Conservation (phyloP, 64 coral and sea anemone genomes). For the Acropora tenuis region DNA sequence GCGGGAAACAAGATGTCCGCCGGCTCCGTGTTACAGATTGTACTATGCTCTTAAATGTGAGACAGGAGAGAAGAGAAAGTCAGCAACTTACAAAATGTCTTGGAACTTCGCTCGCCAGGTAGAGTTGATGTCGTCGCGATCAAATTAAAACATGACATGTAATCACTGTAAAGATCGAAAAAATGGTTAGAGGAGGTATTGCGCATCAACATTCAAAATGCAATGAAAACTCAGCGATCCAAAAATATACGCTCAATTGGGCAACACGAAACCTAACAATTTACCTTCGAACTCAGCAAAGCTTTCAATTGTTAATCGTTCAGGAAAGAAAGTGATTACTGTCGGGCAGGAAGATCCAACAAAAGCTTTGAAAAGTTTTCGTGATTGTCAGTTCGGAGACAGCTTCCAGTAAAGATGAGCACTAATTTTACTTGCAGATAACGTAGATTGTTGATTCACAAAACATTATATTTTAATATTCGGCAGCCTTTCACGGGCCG, state of each 20-base stretch:
- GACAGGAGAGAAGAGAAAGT: not conserved
- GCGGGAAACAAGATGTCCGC: too few species aligned
- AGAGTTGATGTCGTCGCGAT: too few species aligned
- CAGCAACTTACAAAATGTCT: not conserved
- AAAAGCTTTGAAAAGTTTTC: too few species aligned
- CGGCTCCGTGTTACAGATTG: too few species aligned
- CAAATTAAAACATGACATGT: not conserved
- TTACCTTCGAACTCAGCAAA: not conserved
- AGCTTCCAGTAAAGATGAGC: too few species aligned
- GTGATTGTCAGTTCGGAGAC: too few species aligned
- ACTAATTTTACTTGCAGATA: constrained; percentile 40
- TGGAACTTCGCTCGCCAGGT: not conserved
- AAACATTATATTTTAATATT: not conserved
- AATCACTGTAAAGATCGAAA: not conserved
- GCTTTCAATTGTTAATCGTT: too few species aligned
- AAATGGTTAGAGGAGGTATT: not conserved
- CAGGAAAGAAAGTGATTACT: too few species aligned
- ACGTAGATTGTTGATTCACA: not conserved
- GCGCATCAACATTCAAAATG: too few species aligned
- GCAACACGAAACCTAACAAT: not conserved
- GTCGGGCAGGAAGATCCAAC: too few species aligned
- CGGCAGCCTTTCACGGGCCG: not conserved
- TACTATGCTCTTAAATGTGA: not conserved
- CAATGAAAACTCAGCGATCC: too few species aligned
- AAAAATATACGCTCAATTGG: not conserved